Conservation (phyloP, 1,140 invertebrate genomes). For the Aleiodes sp. region DNA sequence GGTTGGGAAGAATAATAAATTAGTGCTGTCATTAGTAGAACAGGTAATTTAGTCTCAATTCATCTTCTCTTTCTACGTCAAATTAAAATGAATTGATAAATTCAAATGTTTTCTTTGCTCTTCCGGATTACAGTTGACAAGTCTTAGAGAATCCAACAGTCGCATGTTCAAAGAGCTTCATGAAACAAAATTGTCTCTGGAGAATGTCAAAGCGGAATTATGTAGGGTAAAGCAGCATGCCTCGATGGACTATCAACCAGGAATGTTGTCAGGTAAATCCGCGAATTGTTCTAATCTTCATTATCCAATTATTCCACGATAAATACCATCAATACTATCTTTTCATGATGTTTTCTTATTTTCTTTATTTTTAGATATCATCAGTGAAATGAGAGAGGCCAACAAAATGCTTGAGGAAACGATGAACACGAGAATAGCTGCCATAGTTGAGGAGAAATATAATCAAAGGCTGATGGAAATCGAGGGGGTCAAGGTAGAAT, state of each 20-base stretch:
- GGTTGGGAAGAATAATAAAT: constrained; percentile 62
- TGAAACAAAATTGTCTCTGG: constrained; percentile 66
- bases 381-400: constrained; percentile 79
- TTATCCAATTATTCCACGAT: neutral
- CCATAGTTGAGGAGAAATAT: constrained; percentile 70
- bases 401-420: constrained; percentile 77
- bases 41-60: constrained; percentile 56
- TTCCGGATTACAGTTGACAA: constrained; percentile 52
- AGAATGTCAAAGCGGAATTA: constrained; percentile 63
- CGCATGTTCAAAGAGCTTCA: constrained; percentile 68
- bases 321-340: no score
- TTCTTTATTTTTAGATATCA: constrained; percentile 68
- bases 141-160: constrained; percentile 66
- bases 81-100: neutral
- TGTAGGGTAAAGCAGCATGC: constrained; percentile 54
- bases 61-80: neutral
- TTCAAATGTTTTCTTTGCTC: neutral
- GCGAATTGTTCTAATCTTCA: constrained; percentile 17
- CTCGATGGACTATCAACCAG: constrained; percentile 74
- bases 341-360: constrained; percentile 10
- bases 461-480: constrained; percentile 50
- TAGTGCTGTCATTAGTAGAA: constrained; percentile 64
- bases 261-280: constrained; percentile 70
- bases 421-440: constrained; percentile 69
- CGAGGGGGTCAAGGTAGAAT: constrained; percentile 55